Evolutionary conservation across 2,888 invertebrate species (phyloP).

Genomic region (Pyralis farinalis): DNA sequence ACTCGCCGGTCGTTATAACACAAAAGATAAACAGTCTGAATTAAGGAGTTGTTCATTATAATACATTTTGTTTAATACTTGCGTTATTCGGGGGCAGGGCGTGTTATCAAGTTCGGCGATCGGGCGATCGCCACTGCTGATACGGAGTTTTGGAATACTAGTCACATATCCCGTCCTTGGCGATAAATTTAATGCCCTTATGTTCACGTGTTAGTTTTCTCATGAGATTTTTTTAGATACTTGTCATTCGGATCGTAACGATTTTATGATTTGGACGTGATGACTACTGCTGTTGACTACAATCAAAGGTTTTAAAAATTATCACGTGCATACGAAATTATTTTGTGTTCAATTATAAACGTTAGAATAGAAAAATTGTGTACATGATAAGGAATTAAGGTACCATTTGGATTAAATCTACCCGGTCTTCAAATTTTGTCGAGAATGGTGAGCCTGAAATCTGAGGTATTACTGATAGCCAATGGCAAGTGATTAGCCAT

Average conservation of each 20-base stretch:
- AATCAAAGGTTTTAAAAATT: not conserved
- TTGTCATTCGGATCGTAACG: conserved; percentile 9
- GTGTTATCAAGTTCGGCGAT: conserved; percentile 57
- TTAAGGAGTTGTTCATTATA: conserved; percentile 74
- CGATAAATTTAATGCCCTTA: conserved; percentile 8
- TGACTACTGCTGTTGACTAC: conserved; percentile 1
- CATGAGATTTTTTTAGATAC: conserved; percentile 8
- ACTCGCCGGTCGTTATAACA: conserved; percentile 70
- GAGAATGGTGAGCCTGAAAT: too few relatives aligned
- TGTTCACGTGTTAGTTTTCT: conserved; percentile 6
- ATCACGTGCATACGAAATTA: too few relatives aligned
- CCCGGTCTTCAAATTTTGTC: too few relatives aligned
- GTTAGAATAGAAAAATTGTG: too few relatives aligned
- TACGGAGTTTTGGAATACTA: conserved; percentile 35
- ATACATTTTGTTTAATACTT: conserved; percentile 68
- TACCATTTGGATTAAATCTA: too few relatives aligned
- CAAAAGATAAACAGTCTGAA: conserved; percentile 76
- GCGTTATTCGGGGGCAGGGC: conserved; percentile 59
- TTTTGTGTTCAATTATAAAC: too few relatives aligned
- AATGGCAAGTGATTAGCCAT: too few relatives aligned
- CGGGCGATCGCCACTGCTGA: conserved; percentile 54
- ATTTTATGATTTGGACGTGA: conserved; percentile 8
- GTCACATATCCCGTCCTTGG: conserved; percentile 7
- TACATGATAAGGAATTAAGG: too few relatives aligned
- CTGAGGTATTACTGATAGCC: too few relatives aligned